phyloP scores from a whole-genome alignment of 1,140 invertebrate species.

The Papilio xuthus region DNA sequence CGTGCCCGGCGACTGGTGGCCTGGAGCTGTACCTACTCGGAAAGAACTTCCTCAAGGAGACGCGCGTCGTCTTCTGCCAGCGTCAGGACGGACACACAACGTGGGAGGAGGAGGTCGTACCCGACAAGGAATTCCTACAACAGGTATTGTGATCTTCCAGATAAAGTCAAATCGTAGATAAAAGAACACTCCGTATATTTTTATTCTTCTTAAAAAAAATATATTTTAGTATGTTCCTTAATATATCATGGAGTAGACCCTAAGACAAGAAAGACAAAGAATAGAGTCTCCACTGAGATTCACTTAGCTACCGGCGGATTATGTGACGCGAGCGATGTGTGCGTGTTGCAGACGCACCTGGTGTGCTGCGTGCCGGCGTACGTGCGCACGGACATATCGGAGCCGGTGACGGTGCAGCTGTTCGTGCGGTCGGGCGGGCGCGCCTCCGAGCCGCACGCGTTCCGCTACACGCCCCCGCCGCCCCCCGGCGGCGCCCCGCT shows the following conservation, averaged over 20 bases:
- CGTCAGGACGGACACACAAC: constrained; percentile 81
- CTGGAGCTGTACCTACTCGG: constrained; percentile 97
- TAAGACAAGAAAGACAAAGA: no score
- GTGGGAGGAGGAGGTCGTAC: constrained; percentile 90
- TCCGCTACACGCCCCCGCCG: constrained; percentile 90
- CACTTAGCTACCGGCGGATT: no score
- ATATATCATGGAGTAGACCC: no score
- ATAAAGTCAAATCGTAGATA: background rate
- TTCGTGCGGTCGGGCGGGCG: constrained; percentile 93
- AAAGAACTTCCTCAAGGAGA: constrained; percentile 98
- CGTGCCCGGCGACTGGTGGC: constrained; percentile 90
- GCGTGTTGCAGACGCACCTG: constrained; percentile 89
- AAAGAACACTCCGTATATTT: background rate
- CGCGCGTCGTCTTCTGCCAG: constrained; percentile 92
- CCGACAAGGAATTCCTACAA: constrained; percentile 92
- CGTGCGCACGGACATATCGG: constrained; percentile 83
- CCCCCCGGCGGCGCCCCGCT: constrained; percentile 73
- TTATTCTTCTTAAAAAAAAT: background rate
- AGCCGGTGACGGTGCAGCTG: constrained; percentile 88
- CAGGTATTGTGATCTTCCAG: constrained; percentile 80
- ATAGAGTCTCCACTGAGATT: no score
- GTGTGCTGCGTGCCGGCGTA: constrained; percentile 95
- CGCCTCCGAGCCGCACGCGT: constrained; percentile 92
- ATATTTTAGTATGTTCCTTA: no score
- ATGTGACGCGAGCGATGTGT: background rate